A percentile compares a stretch with the other conserved stretches of the same genome.
These are phyloP conservation scores for Dasyprocta punctata DNA, from an alignment of 2,113 vertebrate species.

Conservation along the genomic window DNA sequence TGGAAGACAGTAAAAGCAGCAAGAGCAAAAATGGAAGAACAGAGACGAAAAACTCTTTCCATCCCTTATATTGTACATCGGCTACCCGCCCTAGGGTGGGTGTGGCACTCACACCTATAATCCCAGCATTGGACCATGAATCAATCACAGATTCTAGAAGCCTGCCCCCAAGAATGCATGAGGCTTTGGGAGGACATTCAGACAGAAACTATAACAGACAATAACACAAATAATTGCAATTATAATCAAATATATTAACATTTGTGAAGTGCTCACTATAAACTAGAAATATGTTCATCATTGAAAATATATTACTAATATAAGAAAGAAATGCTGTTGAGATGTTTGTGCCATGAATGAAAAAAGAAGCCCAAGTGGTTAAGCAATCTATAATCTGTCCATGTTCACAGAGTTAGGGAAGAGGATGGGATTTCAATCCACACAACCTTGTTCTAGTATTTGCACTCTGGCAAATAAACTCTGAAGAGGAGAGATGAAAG, in stretches of 20 bases:
- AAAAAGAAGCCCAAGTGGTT: background rate
- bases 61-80: too few species aligned
- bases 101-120: too few species aligned
- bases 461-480: background rate
- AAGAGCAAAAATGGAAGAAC: too few species aligned
- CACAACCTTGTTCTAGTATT: background rate
- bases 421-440: background rate
- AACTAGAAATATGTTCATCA: background rate
- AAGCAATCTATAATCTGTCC: background rate
- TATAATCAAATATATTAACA: background rate
- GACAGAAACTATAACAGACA: background rate
- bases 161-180: too few species aligned
- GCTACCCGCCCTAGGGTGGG: too few species aligned
- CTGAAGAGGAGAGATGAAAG: background rate
- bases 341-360: background rate
- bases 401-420: background rate
- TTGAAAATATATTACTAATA: background rate
- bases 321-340: background rate
- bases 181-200: too few species aligned
- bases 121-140: too few species aligned
- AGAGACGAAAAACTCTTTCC: too few species aligned
- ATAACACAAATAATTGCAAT: background rate
- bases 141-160: too few species aligned
- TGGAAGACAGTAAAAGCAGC: too few species aligned
- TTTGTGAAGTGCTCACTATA: background rate